phyloP scores from a whole-genome alignment of 1,140 invertebrate genomes.

The Procambarus clarkii region DNA sequence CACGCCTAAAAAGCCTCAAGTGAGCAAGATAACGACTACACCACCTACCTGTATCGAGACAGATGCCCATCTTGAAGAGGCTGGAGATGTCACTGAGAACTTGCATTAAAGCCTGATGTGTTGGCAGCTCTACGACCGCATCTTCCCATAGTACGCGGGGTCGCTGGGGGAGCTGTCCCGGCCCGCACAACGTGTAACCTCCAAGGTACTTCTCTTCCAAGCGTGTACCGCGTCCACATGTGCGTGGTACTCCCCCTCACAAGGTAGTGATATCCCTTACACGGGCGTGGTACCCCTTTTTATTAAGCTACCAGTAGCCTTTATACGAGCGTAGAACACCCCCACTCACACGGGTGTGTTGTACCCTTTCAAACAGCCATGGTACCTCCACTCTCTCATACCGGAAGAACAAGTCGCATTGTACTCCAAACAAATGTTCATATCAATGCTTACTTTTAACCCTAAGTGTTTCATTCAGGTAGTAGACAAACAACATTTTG shows the following conservation, averaged over 20 bases:
- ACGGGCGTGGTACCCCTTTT: not conserved
- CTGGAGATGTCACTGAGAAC: constrained; percentile 45
- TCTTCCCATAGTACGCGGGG: not conserved
- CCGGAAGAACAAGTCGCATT: not conserved
- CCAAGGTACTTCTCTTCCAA: not conserved
- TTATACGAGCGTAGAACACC: not conserved
- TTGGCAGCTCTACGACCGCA: not conserved
- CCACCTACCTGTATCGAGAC: constrained; percentile 53
- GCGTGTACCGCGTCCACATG: not conserved
- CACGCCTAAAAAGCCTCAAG: no score
- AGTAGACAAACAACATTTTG: not conserved
- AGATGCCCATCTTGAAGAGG: constrained; percentile 61
- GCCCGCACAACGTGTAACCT: not conserved
- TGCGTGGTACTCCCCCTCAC: not conserved
- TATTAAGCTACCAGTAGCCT: not conserved
- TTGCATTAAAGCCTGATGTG: constrained; percentile 47
- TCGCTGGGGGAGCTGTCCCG: not conserved
- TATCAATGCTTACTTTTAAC: no score
- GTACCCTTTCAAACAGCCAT: no score
- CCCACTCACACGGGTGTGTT: not conserved
- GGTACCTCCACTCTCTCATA: not conserved
- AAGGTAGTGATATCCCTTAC: not conserved
- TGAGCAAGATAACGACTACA: not conserved
- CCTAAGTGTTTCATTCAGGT: no score
- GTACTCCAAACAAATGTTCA: no score